These are phyloP conservation scores for Aphelenchoides fujianensis DNA, from an alignment of 1,140 invertebrate genomes.

Conservation along the genomic window DNA sequence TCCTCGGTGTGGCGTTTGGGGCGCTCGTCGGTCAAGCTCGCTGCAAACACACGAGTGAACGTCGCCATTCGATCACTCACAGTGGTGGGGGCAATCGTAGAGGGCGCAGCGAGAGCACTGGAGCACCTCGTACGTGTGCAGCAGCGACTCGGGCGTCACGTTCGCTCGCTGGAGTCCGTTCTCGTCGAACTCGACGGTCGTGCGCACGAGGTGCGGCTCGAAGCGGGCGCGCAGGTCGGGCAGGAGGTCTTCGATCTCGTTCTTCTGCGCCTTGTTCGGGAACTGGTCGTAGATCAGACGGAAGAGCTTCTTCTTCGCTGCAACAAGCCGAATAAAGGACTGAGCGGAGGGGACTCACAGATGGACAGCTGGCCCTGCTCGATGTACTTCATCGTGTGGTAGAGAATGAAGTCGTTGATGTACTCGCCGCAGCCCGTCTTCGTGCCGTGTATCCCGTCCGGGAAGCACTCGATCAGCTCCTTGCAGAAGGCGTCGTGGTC, in stretches of 20 bases:
- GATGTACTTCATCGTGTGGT: conserved; percentile 31
- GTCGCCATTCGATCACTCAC: conserved; percentile 37
- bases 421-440: conserved; percentile 42
- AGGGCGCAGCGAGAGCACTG: conserved; percentile 41
- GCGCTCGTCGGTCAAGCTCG: conserved; percentile 13
- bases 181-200: conserved; percentile 33
- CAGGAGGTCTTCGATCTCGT: conserved; percentile 22
- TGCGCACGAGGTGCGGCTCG: conserved; percentile 35
- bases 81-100: conserved; percentile 44
- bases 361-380: neutral
- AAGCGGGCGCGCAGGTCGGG: conserved; percentile 44
- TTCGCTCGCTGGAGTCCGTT: conserved; percentile 38
- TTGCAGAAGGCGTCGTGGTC: conserved; percentile 38
- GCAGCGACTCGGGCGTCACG: conserved; percentile 31
- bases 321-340: neutral
- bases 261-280: conserved; percentile 36
- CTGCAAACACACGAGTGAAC: no score
- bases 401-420: conserved; percentile 49
- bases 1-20: conserved; percentile 28
- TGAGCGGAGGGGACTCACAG: neutral
- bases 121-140: conserved; percentile 44
- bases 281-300: conserved; percentile 33
- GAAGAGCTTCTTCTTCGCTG: conserved; percentile 27
- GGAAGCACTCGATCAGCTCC: conserved; percentile 43
- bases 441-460: conserved; percentile 48